Conservation (phyloP, 2,888 invertebrate genomes). For the Nomada ruficornis region DNA sequence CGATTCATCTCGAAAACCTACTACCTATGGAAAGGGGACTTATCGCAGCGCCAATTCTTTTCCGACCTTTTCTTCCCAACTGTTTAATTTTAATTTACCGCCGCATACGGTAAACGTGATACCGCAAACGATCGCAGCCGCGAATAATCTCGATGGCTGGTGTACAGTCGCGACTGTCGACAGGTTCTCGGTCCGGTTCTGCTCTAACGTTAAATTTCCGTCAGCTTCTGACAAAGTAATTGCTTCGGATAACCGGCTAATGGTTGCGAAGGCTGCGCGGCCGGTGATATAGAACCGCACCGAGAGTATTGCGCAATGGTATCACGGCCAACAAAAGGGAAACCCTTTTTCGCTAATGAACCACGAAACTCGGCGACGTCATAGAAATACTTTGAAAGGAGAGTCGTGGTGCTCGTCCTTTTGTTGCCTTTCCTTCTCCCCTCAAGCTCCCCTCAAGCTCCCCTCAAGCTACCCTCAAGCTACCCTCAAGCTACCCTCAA, state of each 20-base stretch:
- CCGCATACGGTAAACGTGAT: neutral
- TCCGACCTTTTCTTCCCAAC: neutral
- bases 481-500: neutral
- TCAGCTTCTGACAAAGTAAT: conserved; percentile 59
- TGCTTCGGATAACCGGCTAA: conserved; percentile 68
- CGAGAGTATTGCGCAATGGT: conserved; percentile 66
- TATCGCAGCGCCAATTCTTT: neutral
- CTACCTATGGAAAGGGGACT: neutral
- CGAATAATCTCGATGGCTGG: neutral
- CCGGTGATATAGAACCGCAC: conserved; percentile 66
- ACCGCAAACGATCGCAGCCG: neutral
- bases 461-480: neutral
- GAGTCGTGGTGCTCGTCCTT: conserved; percentile 65
- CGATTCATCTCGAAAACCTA: neutral
- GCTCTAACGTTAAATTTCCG: conserved; percentile 51
- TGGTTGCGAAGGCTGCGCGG: conserved; percentile 64
- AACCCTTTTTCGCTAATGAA: conserved; percentile 76
- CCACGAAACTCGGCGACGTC: conserved; percentile 75
- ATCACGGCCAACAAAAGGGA: conserved; percentile 70
- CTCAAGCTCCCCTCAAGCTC: neutral
- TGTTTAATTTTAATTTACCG: neutral
- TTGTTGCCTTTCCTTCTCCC: conserved; percentile 58
- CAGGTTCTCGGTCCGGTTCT: neutral
- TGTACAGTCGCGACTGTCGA: too few relatives aligned
- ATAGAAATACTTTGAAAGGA: conserved; percentile 74